Conservation (phyloP, 2,113 vertebrate species). For the Pelusios castaneus region DNA sequence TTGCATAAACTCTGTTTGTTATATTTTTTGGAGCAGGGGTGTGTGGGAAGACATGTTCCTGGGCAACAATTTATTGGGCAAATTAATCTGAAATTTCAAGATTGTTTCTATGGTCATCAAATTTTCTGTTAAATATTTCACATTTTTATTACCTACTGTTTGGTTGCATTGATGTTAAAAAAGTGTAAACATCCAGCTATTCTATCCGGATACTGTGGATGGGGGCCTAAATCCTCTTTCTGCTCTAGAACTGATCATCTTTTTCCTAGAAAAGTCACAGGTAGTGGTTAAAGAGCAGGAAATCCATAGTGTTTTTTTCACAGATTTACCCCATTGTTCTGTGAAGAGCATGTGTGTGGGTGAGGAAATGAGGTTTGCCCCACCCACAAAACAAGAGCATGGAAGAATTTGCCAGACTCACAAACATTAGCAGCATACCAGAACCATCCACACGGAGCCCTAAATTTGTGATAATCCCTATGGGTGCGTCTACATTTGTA, state of each 20-base stretch:
- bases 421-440: neutral
- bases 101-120: neutral
- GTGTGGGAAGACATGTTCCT: neutral
- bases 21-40: neutral
- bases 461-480: neutral
- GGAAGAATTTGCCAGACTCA: neutral
- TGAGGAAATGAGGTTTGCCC: neutral
- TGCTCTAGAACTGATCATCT: neutral
- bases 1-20: neutral
- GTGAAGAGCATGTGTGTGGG: neutral
- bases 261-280: neutral
- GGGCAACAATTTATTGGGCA: neutral
- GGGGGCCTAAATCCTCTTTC: neutral
- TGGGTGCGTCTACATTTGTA: too few species aligned
- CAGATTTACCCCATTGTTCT: neutral
- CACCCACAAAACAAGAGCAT: neutral
- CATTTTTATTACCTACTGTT: neutral
- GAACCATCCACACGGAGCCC: neutral
- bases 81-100: rapidly evolving
- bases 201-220: neutral
- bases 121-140: neutral
- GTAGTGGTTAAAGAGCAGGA: neutral
- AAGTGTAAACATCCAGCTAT: neutral
- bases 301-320: neutral
- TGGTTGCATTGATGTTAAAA: neutral